Base-by-base conservation (phyloP, 2,888 invertebrate genomes). In the Ischnura elegans region DNA sequence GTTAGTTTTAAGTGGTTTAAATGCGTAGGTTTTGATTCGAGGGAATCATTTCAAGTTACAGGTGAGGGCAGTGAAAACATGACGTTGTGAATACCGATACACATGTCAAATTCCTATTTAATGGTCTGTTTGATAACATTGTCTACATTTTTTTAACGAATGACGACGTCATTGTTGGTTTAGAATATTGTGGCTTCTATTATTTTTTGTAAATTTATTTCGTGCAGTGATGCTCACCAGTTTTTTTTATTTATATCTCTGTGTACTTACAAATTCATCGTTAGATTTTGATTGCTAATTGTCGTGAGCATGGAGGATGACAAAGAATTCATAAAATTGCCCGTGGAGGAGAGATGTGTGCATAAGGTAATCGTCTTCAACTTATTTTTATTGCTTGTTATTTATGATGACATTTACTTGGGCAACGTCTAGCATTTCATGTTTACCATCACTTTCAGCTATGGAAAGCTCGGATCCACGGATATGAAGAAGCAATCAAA, bases 391-490 rank as follows among this genome's bases (percentile, higher is more conserved):
- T 42, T 51, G 86, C 46, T n/a, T 46, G 25, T 46, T 21, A 85
- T 25, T 8, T 76, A 10, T 16, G 42, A 36, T 93, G 42, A 76
- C 46, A 29, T 86, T 87, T 55, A 47, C 36, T n/a, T 6, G 6
- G 43, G 25, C 8, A 61, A 13, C 76, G 8, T 19, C 36, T 16
- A 21, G 66, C 16, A 51, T 85, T 0, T 87, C 10, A 25, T 87
- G 51, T 94, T 94, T 93, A 93, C 45, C 94, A 93, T 94, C 13
- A 93, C 93, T 95, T 95, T 55, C 95, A 97, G 97, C 96, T 98
- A 94, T 99, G 99, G 99, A 99, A 99, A 96, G 99, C 99, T 6
- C 97, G 99, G 94, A 97, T 99, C 2, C 98, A 98, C 94, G 99
- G 99, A 0, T 99, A 99, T 95, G 99, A 99, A 96, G 99, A 99